Conservation (phyloP, 2,113 vertebrate species). For the Pogonocichla stellata region DNA sequence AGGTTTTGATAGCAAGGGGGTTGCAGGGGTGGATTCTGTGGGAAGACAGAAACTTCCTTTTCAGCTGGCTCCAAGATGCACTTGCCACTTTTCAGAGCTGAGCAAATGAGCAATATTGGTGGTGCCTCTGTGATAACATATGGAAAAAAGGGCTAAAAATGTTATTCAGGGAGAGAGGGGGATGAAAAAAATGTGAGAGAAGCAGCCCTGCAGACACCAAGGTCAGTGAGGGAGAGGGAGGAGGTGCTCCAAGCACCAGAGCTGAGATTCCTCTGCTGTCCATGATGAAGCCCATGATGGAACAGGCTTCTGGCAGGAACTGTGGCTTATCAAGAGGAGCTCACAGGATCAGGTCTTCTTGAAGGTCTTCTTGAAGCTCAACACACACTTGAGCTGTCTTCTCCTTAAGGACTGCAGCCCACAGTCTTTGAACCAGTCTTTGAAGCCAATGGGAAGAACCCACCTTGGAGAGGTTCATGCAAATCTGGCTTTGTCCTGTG, state of each 20-base stretch:
- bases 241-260: rapidly evolving
- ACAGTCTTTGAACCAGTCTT: neutral
- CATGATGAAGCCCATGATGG: neutral
- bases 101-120: neutral
- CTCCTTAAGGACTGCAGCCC: neutral
- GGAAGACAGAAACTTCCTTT: neutral
- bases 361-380: neutral
- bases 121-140: neutral
- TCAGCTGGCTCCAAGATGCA: rapidly evolving
- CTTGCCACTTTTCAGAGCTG: neutral
- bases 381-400: neutral
- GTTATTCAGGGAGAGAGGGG: rapidly evolving
- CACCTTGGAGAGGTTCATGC: neutral
- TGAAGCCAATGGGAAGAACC: neutral
- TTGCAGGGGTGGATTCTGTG: neutral
- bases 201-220: neutral
- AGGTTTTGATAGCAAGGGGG: rapidly evolving
- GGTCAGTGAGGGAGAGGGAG: neutral
- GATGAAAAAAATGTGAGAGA: neutral
- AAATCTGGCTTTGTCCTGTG: neutral
- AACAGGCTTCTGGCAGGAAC: neutral
- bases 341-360: neutral
- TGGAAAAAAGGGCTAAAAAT: neutral
- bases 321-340: neutral
- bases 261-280: neutral